These are phyloP conservation scores for Tiaroga cobitis DNA, from an alignment of 2,797 vertebrate species.

Conservation along the genomic window DNA sequence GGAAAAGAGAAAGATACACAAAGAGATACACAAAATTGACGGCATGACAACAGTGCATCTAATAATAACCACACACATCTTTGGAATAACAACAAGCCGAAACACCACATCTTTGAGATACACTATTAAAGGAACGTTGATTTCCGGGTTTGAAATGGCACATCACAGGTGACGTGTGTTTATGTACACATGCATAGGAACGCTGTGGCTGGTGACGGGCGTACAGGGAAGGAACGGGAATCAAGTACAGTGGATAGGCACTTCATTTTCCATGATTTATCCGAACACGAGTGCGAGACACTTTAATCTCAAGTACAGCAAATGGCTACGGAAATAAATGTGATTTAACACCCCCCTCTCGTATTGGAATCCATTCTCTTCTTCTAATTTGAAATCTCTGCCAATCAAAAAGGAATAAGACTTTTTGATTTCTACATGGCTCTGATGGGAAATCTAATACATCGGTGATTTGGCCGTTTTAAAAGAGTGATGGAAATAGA, in stretches of 20 bases:
- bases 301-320: conserved; percentile 53
- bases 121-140: conserved; percentile 56
- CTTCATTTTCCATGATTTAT: conserved; percentile 68
- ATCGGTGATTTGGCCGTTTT: conserved; percentile 37
- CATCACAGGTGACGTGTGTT: conserved; percentile 36
- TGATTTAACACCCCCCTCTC: conserved; percentile 26
- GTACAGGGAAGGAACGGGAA: conserved; percentile 45
- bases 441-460: conserved; percentile 48
- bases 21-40: conserved; percentile 33
- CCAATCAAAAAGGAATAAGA: conserved; percentile 44
- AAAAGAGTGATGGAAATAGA: conserved; percentile 43
- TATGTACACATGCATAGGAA: conserved; percentile 49
- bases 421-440: conserved; percentile 18
- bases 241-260: conserved; percentile 76
- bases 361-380: conserved; percentile 29
- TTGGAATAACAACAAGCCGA: conserved; percentile 42
- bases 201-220: conserved; percentile 26
- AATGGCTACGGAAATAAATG: conserved; percentile 53
- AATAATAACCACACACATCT: conserved; percentile 49
- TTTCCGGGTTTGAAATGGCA: conserved; percentile 50
- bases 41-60: conserved; percentile 44
- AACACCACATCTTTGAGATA: conserved; percentile 29
- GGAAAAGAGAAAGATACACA: conserved; percentile 5
- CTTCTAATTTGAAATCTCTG: conserved; percentile 54
- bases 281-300: conserved; percentile 66